Evolutionary conservation across 2,888 invertebrate genomes (phyloP).

Genomic region (Platypus cylindrus): DNA sequence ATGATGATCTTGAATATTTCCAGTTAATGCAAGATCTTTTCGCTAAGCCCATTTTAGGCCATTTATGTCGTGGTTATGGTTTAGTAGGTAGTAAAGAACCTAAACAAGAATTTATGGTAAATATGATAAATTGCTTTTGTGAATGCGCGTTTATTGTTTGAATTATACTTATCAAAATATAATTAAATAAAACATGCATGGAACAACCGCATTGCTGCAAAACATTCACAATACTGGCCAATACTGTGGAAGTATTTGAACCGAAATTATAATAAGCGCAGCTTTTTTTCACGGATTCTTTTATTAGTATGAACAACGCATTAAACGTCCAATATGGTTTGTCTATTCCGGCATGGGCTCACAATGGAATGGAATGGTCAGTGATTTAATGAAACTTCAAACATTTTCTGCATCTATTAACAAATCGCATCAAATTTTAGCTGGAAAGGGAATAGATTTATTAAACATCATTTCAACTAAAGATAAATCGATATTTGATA

Average conservation of each 20-base stretch:
- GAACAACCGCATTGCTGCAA: no score
- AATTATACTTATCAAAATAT: no score
- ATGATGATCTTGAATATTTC: constrained; percentile 39
- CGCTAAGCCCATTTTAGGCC: constrained; percentile 40
- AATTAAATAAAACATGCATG: no score
- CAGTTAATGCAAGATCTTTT: constrained; percentile 39
- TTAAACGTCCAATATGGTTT: constrained; percentile 47
- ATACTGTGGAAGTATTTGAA: no score
- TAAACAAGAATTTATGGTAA: constrained; percentile 30
- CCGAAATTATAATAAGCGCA: no score
- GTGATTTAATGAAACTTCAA: constrained; percentile 51
- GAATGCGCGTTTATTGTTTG: no score
- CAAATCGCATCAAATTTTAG: constrained; percentile 43
- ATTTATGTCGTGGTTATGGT: constrained; percentile 51
- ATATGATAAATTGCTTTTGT: no score
- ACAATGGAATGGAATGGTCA: constrained; percentile 60
- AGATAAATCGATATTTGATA: constrained; percentile 46
- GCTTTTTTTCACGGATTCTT: no score
- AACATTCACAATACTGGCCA: no score
- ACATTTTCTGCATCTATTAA: constrained; percentile 51
- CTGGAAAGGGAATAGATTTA: constrained; percentile 49
- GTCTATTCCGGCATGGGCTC: constrained; percentile 66
- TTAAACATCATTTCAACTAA: constrained; percentile 44
- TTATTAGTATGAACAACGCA: constrained; percentile 30
- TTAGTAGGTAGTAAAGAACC: constrained; percentile 31